phyloP scores from a whole-genome alignment of 2,797 vertebrate genomes.

The Carduelis carduelis region DNA sequence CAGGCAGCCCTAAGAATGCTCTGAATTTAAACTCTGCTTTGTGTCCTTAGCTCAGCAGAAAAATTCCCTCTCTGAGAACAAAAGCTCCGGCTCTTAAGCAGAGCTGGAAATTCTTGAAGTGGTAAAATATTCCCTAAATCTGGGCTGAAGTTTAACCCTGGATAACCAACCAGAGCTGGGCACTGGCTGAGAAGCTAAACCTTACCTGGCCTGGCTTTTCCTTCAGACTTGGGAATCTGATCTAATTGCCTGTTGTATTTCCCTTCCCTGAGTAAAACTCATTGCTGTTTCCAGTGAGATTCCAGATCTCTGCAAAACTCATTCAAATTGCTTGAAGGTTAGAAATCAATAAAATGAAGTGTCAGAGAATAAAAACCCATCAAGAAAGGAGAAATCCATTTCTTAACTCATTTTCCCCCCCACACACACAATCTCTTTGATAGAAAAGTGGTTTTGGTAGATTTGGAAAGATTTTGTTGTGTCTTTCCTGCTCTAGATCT shows the following conservation, averaged over 20 bases:
- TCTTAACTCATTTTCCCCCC: not conserved
- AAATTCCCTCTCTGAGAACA: not conserved
- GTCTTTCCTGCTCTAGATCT: not conserved
- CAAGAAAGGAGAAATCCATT: not conserved
- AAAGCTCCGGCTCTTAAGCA: not conserved
- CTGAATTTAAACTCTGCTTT: not conserved
- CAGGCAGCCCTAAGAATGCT: not conserved
- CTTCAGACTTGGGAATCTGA: not conserved
- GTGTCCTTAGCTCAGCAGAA: not conserved
- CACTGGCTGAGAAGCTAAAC: not conserved
- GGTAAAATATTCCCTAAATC: not conserved
- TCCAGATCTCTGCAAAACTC: not conserved
- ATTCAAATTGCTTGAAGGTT: not conserved
- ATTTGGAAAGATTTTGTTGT: not conserved
- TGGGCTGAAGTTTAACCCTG: not conserved
- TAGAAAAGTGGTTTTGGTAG: not conserved
- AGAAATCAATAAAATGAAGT: constrained; percentile 25
- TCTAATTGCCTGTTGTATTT: not conserved
- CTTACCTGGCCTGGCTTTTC: not conserved
- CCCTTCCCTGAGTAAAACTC: not conserved
- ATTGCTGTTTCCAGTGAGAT: not conserved
- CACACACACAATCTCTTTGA: rapidly evolving
- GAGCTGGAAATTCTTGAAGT: not conserved
- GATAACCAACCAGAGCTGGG: not conserved
- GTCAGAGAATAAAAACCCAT: constrained; percentile 4